Evolutionary conservation across 2,888 invertebrate genomes (phyloP).

Genomic region (Brachyopa scutellaris): DNA sequence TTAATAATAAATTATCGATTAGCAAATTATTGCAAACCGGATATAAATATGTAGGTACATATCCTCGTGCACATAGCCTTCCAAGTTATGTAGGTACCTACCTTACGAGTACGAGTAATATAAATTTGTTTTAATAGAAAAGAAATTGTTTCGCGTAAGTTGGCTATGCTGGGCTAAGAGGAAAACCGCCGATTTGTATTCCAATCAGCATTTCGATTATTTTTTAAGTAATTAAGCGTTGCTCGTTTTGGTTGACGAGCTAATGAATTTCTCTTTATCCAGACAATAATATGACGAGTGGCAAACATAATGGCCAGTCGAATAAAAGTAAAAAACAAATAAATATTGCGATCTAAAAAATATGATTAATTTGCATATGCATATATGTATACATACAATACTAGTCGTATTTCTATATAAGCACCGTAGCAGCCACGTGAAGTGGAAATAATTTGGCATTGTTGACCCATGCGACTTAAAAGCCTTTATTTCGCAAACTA

Average conservation of each 20-base stretch:
- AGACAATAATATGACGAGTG: constrained; percentile 8
- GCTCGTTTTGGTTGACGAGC: constrained; percentile 33
- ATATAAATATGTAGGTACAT: no score
- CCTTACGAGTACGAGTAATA: no score
- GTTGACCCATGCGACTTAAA: neutral
- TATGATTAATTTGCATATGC: neutral
- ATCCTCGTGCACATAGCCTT: no score
- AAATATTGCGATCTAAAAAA: neutral
- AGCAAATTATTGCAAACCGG: constrained; percentile 7
- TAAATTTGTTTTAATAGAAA: constrained; percentile 14
- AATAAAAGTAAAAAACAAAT: constrained; percentile 8
- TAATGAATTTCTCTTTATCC: constrained; percentile 54
- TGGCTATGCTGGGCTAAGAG: neutral
- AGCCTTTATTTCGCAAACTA: neutral
- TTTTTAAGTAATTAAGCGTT: constrained; percentile 39
- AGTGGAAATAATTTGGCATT: neutral
- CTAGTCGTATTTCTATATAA: no score
- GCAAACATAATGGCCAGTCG: neutral
- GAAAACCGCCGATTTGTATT: constrained; percentile 45
- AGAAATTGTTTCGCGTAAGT: constrained; percentile 20
- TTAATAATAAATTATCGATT: neutral
- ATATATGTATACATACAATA: no score
- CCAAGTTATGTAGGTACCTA: no score
- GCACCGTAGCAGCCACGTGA: neutral
- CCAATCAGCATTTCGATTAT: constrained; percentile 22